Conservation (phyloP, 2,888 invertebrate species). For the Caradrina kadenii region DNA sequence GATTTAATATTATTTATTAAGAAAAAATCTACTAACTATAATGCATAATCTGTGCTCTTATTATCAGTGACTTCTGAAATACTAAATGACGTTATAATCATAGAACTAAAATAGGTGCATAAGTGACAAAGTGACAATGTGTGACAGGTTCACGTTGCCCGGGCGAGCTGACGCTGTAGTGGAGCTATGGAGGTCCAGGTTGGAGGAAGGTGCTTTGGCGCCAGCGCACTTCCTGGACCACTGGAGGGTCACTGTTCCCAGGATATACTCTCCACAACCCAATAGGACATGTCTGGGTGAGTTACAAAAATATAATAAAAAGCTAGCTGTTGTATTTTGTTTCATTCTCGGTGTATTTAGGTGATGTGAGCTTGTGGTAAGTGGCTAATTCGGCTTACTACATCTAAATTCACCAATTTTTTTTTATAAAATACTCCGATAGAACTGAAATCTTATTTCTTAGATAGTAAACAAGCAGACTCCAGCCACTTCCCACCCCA, state of each 20-base stretch:
- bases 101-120: conserved; percentile 3
- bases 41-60: not conserved
- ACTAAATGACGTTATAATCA: not conserved
- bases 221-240: conserved; percentile 92
- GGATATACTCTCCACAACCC: conserved; percentile 93
- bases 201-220: conserved; percentile 91
- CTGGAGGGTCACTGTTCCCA: conserved; percentile 94
- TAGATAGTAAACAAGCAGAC: too few relatives aligned
- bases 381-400: too few relatives aligned
- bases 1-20: not conserved
- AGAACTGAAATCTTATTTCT: too few relatives aligned
- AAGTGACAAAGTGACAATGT: conserved; percentile 62
- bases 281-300: conserved; percentile 92
- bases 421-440: too few relatives aligned
- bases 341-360: not conserved
- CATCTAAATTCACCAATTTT: too few relatives aligned
- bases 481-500: too few relatives aligned
- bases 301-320: conserved; percentile 4
- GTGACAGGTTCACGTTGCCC: conserved; percentile 82
- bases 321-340: not conserved
- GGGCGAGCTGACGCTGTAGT: conserved; percentile 84
- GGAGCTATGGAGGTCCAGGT: conserved; percentile 91
- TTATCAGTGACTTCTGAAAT: not conserved
- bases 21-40: not conserved
- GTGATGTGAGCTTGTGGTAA: too few relatives aligned